These are phyloP conservation scores for Beris morrisii DNA, from an alignment of 2,888 invertebrate species.

Conservation along the genomic window DNA sequence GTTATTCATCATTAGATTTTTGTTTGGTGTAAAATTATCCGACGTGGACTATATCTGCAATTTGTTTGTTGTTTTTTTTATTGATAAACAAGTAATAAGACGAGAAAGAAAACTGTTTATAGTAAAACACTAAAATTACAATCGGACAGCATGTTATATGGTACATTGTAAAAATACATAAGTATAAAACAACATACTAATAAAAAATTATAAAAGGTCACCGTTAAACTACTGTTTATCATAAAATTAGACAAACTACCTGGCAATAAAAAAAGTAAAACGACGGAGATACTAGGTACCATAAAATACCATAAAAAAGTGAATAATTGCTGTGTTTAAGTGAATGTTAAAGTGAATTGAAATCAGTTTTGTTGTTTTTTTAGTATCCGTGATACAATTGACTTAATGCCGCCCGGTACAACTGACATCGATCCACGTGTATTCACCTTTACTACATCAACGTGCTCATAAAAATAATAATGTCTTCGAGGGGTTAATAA, in stretches of 20 bases:
- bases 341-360: no score
- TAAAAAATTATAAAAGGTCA: constrained; percentile 31
- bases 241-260: constrained; percentile 35
- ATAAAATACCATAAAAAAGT: neutral
- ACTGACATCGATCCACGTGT: no score
- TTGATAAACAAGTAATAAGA: constrained; percentile 10
- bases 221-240: constrained; percentile 35
- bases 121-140: neutral
- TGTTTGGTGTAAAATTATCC: constrained; percentile 22
- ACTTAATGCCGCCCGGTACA: no score
- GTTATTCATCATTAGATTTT: constrained; percentile 28
- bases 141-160: constrained; percentile 22
- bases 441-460: no score
- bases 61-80: constrained; percentile 6
- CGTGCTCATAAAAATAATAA: no score
- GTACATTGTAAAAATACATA: constrained; percentile 21
- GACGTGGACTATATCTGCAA: constrained; percentile 21
- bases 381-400: no score
- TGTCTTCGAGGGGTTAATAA: no score
- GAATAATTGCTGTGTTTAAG: no score
- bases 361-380: no score
- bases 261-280: constrained; percentile 30
- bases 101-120: constrained; percentile 1
- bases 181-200: constrained; percentile 25
- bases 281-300: neutral